phyloP scores from a whole-genome alignment of 1,140 invertebrate species.

The Polypedilum pembai region DNA sequence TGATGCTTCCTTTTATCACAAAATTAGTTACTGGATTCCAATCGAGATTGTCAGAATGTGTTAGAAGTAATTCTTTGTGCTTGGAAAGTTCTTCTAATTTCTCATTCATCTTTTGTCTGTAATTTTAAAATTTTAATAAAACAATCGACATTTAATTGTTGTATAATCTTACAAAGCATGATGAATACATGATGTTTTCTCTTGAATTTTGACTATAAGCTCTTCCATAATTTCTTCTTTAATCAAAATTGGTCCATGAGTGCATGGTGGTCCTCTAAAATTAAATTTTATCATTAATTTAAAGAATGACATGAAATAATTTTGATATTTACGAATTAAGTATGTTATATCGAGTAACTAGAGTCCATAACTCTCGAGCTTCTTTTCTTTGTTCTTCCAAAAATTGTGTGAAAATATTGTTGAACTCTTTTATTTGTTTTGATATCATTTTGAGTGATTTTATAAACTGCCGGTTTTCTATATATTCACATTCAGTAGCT shows the following conservation, averaged over 20 bases:
- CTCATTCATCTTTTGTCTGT: neutral
- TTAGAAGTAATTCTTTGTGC: neutral
- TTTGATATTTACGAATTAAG: neutral
- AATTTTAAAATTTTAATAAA: neutral
- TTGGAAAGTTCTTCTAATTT: neutral
- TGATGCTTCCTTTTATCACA: neutral
- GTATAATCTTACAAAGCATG: neutral
- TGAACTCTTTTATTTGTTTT: neutral
- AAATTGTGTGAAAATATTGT: neutral
- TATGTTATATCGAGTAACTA: neutral
- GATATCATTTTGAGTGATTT: too few species aligned
- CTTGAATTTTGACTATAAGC: neutral
- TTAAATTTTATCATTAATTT: neutral
- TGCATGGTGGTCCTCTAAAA: neutral
- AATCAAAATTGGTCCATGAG: neutral
- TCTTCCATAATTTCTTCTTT: neutral
- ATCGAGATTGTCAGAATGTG: neutral
- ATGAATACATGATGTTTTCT: neutral
- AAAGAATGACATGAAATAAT: neutral
- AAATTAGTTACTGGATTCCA: neutral
- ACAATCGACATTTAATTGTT: neutral
- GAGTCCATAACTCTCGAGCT: neutral
- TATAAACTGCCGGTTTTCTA: too few species aligned
- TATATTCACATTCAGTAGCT: too few species aligned
- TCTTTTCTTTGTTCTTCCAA: neutral